phyloP scores from a whole-genome alignment of 2,888 invertebrate species.

The Aphidius colemani region DNA sequence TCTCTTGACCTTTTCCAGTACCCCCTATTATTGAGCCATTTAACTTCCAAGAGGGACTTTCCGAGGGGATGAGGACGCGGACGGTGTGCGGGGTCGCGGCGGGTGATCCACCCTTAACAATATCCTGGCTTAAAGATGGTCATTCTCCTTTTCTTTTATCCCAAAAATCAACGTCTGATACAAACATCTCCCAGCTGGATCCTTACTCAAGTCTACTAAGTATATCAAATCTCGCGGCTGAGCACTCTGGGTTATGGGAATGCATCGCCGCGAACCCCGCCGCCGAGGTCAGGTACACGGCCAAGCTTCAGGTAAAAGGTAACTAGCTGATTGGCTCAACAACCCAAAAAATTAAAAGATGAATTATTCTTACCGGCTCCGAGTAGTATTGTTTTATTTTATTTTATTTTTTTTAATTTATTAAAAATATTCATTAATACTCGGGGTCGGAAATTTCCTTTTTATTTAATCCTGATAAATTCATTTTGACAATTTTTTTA shows the following conservation, averaged over 20 bases:
- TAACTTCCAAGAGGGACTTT: slow-evolving; percentile 81
- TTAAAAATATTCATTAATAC: slow-evolving; percentile 2
- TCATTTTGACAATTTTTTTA: too few relatives aligned
- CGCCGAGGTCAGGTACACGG: slow-evolving; percentile 78
- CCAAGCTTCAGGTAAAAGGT: slow-evolving; percentile 82
- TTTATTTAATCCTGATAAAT: not conserved
- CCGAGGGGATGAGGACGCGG: slow-evolving; percentile 81
- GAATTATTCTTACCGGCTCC: slow-evolving; percentile 13
- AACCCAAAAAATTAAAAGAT: slow-evolving; percentile 23
- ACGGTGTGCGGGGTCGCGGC: slow-evolving; percentile 80
- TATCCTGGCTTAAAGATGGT: slow-evolving; percentile 84
- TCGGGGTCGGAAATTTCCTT: not conserved
- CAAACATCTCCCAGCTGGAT: slow-evolving; percentile 75
- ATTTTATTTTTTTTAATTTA: slow-evolving; percentile 31
- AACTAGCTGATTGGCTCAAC: slow-evolving; percentile 60
- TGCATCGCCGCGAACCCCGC: slow-evolving; percentile 80
- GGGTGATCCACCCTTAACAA: slow-evolving; percentile 79
- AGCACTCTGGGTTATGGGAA: slow-evolving; percentile 78
- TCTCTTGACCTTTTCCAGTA: slow-evolving; percentile 69
- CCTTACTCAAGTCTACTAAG: slow-evolving; percentile 78
- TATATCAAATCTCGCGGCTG: slow-evolving; percentile 76
- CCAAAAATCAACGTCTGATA: slow-evolving; percentile 66
- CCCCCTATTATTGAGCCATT: slow-evolving; percentile 86
- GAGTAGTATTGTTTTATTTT: slow-evolving; percentile 18
- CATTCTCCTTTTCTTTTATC: slow-evolving; percentile 65